Evolutionary conservation across 2,797 vertebrate genomes (phyloP).

Genomic region (Arctocebus calabarensis): DNA sequence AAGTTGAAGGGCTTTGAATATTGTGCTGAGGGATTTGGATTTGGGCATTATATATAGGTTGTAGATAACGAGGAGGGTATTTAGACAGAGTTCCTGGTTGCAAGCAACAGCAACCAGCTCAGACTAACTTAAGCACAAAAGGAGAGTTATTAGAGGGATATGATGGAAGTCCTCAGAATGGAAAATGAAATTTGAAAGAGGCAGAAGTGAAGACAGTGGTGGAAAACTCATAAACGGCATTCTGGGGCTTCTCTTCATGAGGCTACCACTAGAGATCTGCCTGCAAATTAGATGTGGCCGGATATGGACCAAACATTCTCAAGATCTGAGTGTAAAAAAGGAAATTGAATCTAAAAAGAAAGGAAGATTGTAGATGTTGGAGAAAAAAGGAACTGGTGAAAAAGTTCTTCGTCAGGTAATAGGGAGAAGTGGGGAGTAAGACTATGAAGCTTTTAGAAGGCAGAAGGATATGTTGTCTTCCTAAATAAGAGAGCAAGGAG

Average conservation of each 20-base stretch:
- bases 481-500: not conserved
- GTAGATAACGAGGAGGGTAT: not conserved
- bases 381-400: not conserved
- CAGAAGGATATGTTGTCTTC: not conserved
- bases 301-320: not conserved
- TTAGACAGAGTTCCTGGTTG: not conserved
- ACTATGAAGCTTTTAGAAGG: not conserved
- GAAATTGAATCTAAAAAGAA: not conserved
- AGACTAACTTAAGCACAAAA: not conserved
- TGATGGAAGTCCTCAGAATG: not conserved
- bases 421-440: not conserved
- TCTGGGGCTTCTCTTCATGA: not conserved
- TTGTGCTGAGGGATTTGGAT: constrained; percentile 1
- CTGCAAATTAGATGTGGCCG: not conserved
- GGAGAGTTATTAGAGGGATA: not conserved
- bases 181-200: not conserved
- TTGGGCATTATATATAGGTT: constrained; percentile 11
- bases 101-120: not conserved
- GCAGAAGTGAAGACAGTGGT: not conserved
- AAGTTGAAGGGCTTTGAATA: constrained; percentile 19
- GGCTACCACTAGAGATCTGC: not conserved
- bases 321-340: not conserved
- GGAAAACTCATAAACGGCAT: not conserved
- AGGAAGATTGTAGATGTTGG: not conserved
- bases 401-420: not conserved